Evolutionary conservation across 2,797 vertebrate species (phyloP), one percentile per base, ranked within the genome.

Genomic region (Notamacropus eugenii): DNA sequence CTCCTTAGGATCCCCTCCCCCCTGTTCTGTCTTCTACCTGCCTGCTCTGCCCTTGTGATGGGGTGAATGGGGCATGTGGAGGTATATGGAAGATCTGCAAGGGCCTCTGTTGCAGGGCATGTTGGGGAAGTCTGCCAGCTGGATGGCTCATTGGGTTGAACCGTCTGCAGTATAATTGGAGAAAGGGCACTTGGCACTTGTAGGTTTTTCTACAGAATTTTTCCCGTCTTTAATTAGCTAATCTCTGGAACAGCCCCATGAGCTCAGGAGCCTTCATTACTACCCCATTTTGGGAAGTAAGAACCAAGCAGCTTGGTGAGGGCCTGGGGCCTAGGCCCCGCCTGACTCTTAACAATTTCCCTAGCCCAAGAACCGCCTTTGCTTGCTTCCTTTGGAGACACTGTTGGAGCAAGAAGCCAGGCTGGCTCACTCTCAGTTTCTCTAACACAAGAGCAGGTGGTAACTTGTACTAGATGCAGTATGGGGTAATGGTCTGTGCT

Each of bases 111-210:
- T 93, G 95, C 55, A 97, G 97, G 97, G 92, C 90, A 96, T 94
- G 96, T 93, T 93, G 56, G 67, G 95, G 91, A 40, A 46, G 92
- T 74, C 92, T 97, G 93, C 93, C 97, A 62, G 92, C 93, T 95
- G 91, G 59, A 93, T 96, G 97, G 74, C 34, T 97, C 93, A 93
- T 55, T 96, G 97, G 95, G 94, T 54, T 96, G 91, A 94, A 56
- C 96, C 24, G 52, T 90, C 91, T 96, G 94, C 92, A 98, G 92
- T 50, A 93, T 93, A 91, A 97, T 97, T 98, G 91, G 95, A 97
- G 96, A 96, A 98, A 97, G 97, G 96, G 97, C 96, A 97, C 97
- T 96, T 97, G 95, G 96, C 95, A 95, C 94, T 95, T 31, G 91
- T 90, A 92, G 95, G 55, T 90, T 96, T 91, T 91, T 93, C 93